Percentiles rank a stretch among this genome's conserved stretches.
phyloP scores from a whole-genome alignment of 2,113 vertebrate genomes.

The Tursiops truncatus region DNA sequence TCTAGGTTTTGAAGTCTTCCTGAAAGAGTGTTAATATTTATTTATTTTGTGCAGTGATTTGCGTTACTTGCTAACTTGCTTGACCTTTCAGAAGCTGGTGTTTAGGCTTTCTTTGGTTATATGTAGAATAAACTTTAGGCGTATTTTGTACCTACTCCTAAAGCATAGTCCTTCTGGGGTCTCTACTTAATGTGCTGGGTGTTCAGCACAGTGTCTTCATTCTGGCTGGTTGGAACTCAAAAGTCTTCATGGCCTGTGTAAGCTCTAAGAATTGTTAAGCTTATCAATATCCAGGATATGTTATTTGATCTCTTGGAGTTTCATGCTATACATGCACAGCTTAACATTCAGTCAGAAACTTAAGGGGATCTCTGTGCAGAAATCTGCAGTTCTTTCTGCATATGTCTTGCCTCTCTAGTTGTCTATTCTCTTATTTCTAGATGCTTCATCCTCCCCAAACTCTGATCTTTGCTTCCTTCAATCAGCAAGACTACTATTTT shows the following conservation, averaged over 20 bases:
- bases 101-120: background rate
- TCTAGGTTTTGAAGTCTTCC: background rate
- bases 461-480: background rate
- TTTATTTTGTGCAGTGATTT: background rate
- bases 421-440: background rate
- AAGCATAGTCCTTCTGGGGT: background rate
- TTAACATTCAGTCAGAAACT: background rate
- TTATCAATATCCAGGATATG: background rate
- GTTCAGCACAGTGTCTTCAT: background rate
- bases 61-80: background rate
- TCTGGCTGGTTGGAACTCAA: background rate
- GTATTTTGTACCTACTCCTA: background rate
- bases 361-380: background rate
- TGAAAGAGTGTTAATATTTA: background rate
- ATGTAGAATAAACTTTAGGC: background rate
- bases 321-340: background rate
- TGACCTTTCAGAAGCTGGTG: background rate
- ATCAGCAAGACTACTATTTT: background rate
- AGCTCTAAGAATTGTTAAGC: background rate
- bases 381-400: background rate
- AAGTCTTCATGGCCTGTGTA: background rate
- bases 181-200: background rate
- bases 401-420: background rate
- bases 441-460: background rate
- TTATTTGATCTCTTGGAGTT: background rate